Percentiles rank a stretch among this genome's conserved stretches.
Evolutionary conservation across 2,888 invertebrate species (phyloP).

Genomic region (Calliphora vomitoria): DNA sequence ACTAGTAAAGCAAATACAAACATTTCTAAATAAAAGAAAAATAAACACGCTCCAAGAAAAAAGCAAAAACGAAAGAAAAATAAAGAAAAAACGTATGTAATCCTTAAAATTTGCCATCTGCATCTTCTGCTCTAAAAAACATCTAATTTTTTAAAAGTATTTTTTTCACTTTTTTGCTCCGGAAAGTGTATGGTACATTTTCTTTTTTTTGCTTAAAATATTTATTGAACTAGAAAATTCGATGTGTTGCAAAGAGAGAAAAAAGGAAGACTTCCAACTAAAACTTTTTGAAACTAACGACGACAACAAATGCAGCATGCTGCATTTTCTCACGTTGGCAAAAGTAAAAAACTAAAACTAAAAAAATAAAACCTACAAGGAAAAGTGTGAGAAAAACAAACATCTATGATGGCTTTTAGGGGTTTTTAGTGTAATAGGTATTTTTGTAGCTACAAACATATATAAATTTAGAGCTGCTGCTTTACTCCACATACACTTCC

Average conservation of each 20-base stretch:
- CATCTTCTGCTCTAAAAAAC: slow-evolving; percentile 69
- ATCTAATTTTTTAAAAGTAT: slow-evolving; percentile 32
- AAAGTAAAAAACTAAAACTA: neutral
- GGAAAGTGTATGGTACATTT: slow-evolving; percentile 40
- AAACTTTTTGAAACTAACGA: slow-evolving; percentile 75
- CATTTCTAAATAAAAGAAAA: slow-evolving; percentile 7
- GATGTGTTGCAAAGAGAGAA: slow-evolving; percentile 69
- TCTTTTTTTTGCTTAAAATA: slow-evolving; percentile 69
- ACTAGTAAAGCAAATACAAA: slow-evolving; percentile 72
- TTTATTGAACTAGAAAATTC: slow-evolving; percentile 78
- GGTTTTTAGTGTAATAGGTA: slow-evolving; percentile 33
- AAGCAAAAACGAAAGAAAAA: slow-evolving; percentile 21
- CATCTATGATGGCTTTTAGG: slow-evolving; percentile 50
- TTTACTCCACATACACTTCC: neutral
- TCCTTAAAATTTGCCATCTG: slow-evolving; percentile 70
- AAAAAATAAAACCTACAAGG: neutral
- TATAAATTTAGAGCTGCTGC: too few species aligned
- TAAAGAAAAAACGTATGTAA: slow-evolving; percentile 39
- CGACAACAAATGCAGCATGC: slow-evolving; percentile 15
- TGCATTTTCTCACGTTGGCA: slow-evolving; percentile 49
- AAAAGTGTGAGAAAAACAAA: slow-evolving; percentile 57
- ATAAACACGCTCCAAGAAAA: slow-evolving; percentile 16
- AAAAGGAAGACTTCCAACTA: slow-evolving; percentile 13
- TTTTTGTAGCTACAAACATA: neutral
- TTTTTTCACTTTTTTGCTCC: slow-evolving; percentile 70